Conservation (phyloP, 1,140 invertebrate species). For the Musca domestica region DNA sequence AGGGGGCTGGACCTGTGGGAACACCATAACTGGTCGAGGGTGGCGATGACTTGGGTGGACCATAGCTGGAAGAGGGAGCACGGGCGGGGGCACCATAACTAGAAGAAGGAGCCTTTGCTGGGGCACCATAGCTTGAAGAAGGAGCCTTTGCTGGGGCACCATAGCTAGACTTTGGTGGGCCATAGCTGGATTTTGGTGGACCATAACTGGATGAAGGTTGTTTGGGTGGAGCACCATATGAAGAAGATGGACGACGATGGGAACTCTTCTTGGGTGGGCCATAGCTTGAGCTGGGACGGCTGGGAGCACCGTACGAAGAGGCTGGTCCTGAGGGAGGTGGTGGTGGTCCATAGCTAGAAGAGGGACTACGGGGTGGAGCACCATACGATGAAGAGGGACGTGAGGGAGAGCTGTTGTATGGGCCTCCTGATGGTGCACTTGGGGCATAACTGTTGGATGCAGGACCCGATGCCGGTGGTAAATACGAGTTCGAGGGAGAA, state of each 20-base stretch:
- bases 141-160: slow-evolving; percentile 36
- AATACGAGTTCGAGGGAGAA: slow-evolving; percentile 42
- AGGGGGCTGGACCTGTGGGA: slow-evolving; percentile 36
- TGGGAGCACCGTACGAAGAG: slow-evolving; percentile 52
- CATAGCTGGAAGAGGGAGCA: slow-evolving; percentile 43
- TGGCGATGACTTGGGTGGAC: slow-evolving; percentile 41
- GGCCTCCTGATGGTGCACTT: slow-evolving; percentile 31
- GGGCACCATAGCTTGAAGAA: slow-evolving; percentile 29
- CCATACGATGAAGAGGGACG: slow-evolving; percentile 44
- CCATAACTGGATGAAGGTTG: slow-evolving; percentile 37
- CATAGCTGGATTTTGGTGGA: slow-evolving; percentile 45
- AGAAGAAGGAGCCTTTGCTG: slow-evolving; percentile 40
- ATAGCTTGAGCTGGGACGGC: slow-evolving; percentile 36
- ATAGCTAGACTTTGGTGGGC: slow-evolving; percentile 43
- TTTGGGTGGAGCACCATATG: slow-evolving; percentile 51
- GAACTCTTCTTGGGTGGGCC: slow-evolving; percentile 39
- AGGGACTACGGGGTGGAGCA: slow-evolving; percentile 54
- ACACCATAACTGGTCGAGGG: slow-evolving; percentile 40
- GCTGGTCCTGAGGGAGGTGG: slow-evolving; percentile 42
- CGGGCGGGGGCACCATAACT: slow-evolving; percentile 52
- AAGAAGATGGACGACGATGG: slow-evolving; percentile 30
- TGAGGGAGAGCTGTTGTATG: slow-evolving; percentile 46
- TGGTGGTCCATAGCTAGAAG: slow-evolving; percentile 48
- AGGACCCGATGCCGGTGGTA: slow-evolving; percentile 50
- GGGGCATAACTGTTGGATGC: slow-evolving; percentile 33